Percentiles rank a stretch among this genome's conserved stretches.
Evolutionary conservation across 2,888 invertebrate genomes (phyloP).

Genomic region (Gastracanthus pulcherrimus): DNA sequence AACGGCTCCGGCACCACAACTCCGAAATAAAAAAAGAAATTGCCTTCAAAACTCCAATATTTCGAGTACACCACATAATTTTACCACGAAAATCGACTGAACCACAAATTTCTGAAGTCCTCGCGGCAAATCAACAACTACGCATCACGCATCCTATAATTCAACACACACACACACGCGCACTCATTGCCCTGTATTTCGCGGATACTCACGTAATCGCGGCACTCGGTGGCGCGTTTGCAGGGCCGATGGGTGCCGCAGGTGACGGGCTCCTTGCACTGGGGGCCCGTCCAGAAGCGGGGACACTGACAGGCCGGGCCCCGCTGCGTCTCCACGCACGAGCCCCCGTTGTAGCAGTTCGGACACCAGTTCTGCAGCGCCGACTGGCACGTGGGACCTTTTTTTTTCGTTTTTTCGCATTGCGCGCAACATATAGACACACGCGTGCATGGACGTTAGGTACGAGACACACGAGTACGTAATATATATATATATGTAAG

Average conservation of each 20-base stretch:
- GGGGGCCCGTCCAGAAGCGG: constrained; percentile 72
- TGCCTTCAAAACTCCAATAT: no score
- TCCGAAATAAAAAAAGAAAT: no score
- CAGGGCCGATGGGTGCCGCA: constrained; percentile 80
- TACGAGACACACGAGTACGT: no score
- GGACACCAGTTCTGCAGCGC: constrained; percentile 70
- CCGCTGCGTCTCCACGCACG: constrained; percentile 72
- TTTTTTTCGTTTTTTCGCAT: background rate
- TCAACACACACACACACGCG: no score
- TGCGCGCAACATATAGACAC: background rate
- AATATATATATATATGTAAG: background rate
- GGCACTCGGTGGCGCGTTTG: constrained; percentile 81
- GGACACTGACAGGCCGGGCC: constrained; percentile 71
- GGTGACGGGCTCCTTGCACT: constrained; percentile 77
- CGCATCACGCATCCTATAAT: no score
- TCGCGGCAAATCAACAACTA: background rate
- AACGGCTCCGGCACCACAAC: no score
- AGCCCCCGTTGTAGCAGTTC: constrained; percentile 79
- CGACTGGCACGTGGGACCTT: constrained; percentile 68
- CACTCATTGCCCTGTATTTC: no score
- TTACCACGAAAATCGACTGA: no score
- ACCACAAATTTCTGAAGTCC: no score
- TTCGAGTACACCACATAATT: no score
- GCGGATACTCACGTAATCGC: constrained; percentile 81
- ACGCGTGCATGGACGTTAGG: no score